Evolutionary conservation across 2,888 invertebrate species (phyloP), one percentile per base, ranked within the genome.

Genomic region (Drosophila barbarae): DNA sequence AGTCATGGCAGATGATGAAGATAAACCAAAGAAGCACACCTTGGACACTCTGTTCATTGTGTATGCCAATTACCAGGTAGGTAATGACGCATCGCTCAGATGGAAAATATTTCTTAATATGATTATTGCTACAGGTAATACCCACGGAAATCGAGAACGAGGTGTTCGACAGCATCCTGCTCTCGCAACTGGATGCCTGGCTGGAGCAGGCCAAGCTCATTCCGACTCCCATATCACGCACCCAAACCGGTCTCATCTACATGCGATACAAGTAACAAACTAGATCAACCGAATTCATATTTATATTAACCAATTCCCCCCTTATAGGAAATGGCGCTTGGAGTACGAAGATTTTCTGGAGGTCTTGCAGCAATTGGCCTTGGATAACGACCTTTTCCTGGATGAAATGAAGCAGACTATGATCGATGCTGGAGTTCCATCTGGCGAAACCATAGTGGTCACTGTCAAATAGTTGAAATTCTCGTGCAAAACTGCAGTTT

Each of bases 171-270:
- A 56, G 73, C 30, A 87, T 87, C 28, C 59, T 87, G 51, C 66
- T 86, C 13, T 77, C 86, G 0, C 86, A 86, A 65, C 65, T 86
- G 6, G 87, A 86, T 52, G 47, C 59, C 30, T 86, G 86, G 86
- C 59, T 86, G 42, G 59, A 70, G 28, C 86, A 87, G 47, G 74
- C 86, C 8, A 68, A 78, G 39, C 57, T 86, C 3, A 76, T 86
- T 59, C 77, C 71, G 3, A 34, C 6, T 5, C 72, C 74, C 30
- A 77, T 87, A 28, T 68, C 72, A 5, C 67, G 76, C 10, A 79
- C 72, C 1, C 87, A 86, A 52, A 86, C 86, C 5, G 86, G 86
- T 5, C 69, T 84, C 9, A 74, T 84, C 30, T 87, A 86, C 55
- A 82, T 85, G 77, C 77, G 82, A 32, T 86, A 84, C 15, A 87